These are phyloP conservation scores for Drosophila sturtevanti DNA, from an alignment of 1,140 invertebrate species.

Conservation along the genomic window DNA sequence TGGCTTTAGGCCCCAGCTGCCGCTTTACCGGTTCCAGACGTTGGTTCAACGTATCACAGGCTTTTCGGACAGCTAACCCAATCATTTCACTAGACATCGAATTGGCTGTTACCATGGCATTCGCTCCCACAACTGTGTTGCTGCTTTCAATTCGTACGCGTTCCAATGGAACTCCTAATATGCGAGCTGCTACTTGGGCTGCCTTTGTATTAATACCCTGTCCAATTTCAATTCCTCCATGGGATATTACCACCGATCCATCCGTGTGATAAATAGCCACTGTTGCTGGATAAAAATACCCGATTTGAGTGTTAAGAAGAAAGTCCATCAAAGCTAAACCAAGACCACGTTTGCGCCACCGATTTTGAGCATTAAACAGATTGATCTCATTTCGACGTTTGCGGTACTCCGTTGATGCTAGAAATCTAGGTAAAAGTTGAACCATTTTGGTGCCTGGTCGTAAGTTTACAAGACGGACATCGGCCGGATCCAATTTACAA, in stretches of 20 bases:
- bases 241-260: slow-evolving; percentile 87
- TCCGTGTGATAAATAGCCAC: slow-evolving; percentile 87
- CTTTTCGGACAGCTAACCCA: slow-evolving; percentile 87
- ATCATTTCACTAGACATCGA: slow-evolving; percentile 88
- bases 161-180: slow-evolving; percentile 88
- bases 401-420: slow-evolving; percentile 83
- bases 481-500: slow-evolving; percentile 87
- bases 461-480: slow-evolving; percentile 87
- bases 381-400: slow-evolving; percentile 83
- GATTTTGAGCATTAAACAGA: slow-evolving; percentile 85
- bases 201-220: slow-evolving; percentile 89
- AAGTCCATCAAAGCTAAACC: slow-evolving; percentile 85
- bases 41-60: slow-evolving; percentile 86
- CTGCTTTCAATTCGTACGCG: slow-evolving; percentile 87
- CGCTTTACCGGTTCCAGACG: slow-evolving; percentile 86
- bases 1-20: slow-evolving; percentile 84
- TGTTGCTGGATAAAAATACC: slow-evolving; percentile 83
- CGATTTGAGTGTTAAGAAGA: slow-evolving; percentile 84
- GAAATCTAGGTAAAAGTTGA: slow-evolving; percentile 66
- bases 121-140: slow-evolving; percentile 86
- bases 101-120: slow-evolving; percentile 87
- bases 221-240: slow-evolving; percentile 88
- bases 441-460: slow-evolving; percentile 78
- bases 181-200: slow-evolving; percentile 90
- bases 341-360: slow-evolving; percentile 88